Conservation (phyloP, 1,140 invertebrate species). For the Bombus terrestris region DNA sequence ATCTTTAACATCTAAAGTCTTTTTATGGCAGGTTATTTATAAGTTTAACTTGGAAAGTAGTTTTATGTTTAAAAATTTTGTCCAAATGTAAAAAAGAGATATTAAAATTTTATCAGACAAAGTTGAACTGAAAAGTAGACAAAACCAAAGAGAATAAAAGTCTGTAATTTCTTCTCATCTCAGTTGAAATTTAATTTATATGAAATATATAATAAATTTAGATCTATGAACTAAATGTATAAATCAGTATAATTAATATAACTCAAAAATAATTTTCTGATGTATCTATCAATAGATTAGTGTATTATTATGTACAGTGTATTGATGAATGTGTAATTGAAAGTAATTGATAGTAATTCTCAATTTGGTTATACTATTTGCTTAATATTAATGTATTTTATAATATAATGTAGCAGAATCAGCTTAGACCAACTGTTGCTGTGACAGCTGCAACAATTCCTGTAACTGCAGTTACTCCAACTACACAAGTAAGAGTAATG, state of each 20-base stretch:
- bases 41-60: too few species aligned
- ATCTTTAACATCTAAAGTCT: too few species aligned
- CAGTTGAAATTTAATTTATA: background rate
- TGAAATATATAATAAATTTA: background rate
- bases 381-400: slow-evolving; percentile 34
- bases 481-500: slow-evolving; percentile 84
- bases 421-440: slow-evolving; percentile 76
- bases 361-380: slow-evolving; percentile 29
- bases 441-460: slow-evolving; percentile 70
- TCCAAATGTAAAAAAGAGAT: too few species aligned
- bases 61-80: too few species aligned
- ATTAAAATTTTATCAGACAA: too few species aligned
- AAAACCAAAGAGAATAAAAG: background rate
- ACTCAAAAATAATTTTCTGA: slow-evolving; percentile 17
- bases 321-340: background rate
- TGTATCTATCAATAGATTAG: background rate
- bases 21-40: too few species aligned
- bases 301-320: background rate
- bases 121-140: too few species aligned
- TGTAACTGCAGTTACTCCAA: slow-evolving; percentile 77
- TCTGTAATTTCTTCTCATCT: background rate
- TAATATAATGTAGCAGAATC: slow-evolving; percentile 69
- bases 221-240: background rate
- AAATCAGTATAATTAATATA: background rate
- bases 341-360: background rate